phyloP scores from a whole-genome alignment of 2,888 invertebrate genomes.

The Sinotaia quadrata region DNA sequence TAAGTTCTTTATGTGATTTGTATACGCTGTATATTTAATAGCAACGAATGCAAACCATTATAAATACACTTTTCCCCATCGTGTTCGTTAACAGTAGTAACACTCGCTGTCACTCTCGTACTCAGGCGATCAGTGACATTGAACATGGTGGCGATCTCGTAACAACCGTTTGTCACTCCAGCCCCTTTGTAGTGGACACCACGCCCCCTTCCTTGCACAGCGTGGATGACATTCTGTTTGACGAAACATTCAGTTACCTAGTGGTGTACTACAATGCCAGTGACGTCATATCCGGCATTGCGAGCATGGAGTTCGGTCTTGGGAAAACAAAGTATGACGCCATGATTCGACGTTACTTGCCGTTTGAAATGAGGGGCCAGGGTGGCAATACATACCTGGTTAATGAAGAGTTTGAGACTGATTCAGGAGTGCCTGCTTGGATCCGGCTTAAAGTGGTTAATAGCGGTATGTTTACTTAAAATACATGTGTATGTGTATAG shows the following conservation, averaged over 20 bases:
- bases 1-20: too few relatives aligned
- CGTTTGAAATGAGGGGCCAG: slow-evolving; percentile 35
- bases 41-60: too few relatives aligned
- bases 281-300: slow-evolving; percentile 45
- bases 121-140: slow-evolving; percentile 43
- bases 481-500: too few relatives aligned
- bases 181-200: slow-evolving; percentile 52
- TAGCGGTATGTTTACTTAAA: slow-evolving; percentile 44
- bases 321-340: slow-evolving; percentile 54
- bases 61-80: too few relatives aligned
- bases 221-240: slow-evolving; percentile 50
- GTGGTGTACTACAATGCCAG: slow-evolving; percentile 47
- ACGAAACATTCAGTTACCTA: slow-evolving; percentile 52
- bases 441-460: slow-evolving; percentile 51
- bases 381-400: slow-evolving; percentile 38
- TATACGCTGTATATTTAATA: too few relatives aligned
- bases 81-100: too few relatives aligned
- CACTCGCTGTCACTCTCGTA: too few relatives aligned
- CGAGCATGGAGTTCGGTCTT: slow-evolving; percentile 51
- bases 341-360: slow-evolving; percentile 39
- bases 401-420: slow-evolving; percentile 46
- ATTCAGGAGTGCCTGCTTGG: slow-evolving; percentile 55
- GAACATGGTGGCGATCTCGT: slow-evolving; percentile 53
- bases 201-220: slow-evolving; percentile 48
- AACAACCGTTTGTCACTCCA: slow-evolving; percentile 54